These are phyloP conservation scores for Junonia oenone DNA, from an alignment of 2,888 invertebrate species.

Conservation along the genomic window DNA sequence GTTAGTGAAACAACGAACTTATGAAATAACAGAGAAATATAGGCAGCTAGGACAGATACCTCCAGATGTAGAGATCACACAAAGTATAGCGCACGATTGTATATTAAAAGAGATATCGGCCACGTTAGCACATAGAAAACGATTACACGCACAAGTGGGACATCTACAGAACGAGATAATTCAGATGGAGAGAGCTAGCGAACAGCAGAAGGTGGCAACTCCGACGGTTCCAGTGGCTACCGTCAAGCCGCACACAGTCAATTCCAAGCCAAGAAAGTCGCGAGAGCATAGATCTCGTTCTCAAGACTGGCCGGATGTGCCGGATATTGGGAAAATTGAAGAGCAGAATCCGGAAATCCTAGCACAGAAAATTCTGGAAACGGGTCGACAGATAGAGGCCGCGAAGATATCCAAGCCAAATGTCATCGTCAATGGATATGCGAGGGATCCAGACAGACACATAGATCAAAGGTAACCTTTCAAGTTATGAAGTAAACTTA, in stretches of 20 bases:
- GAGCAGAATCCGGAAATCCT: conserved; percentile 94
- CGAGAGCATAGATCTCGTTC: conserved; percentile 89
- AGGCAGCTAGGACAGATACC: conserved; percentile 76
- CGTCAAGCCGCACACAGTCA: conserved; percentile 64
- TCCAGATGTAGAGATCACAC: conserved; percentile 80
- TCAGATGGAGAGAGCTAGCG: conserved; percentile 85
- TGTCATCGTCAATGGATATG: conserved; percentile 64
- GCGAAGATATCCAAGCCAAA: conserved; percentile 81
- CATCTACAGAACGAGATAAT: conserved; percentile 89
- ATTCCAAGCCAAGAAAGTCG: conserved; percentile 66
- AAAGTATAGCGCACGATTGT: conserved; percentile 87
- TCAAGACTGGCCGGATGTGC: conserved; percentile 95
- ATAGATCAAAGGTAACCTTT: conserved; percentile 38
- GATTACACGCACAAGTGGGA: conserved; percentile 88
- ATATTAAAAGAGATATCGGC: conserved; percentile 92
- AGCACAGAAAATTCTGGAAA: conserved; percentile 93
- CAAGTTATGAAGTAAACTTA: neutral
- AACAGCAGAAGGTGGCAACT: conserved; percentile 78
- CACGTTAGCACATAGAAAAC: conserved; percentile 90
- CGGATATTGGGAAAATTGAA: conserved; percentile 93
- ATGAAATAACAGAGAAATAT: conserved; percentile 87
- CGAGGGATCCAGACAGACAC: conserved; percentile 51
- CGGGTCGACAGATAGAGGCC: conserved; percentile 93
- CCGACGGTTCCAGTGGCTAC: conserved; percentile 61
- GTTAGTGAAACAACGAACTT: conserved; percentile 85